Conservation (phyloP, 1,140 invertebrate species). For the Diabrotica virgifera region DNA sequence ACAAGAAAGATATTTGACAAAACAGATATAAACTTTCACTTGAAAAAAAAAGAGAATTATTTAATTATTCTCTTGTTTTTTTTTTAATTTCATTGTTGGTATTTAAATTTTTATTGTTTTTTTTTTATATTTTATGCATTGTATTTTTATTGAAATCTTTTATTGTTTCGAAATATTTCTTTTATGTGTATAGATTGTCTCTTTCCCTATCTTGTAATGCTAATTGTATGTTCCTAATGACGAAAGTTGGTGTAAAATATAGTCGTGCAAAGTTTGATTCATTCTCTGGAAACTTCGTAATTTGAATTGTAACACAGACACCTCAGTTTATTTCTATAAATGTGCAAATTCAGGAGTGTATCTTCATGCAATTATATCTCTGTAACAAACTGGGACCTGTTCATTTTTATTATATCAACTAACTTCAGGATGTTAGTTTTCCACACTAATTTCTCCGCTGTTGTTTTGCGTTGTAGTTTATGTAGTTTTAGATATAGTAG, state of each 20-base stretch:
- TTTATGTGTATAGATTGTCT: too few species aligned
- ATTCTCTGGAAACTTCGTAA: slow-evolving; percentile 41
- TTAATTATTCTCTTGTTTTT: too few species aligned
- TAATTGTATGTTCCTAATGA: slow-evolving; percentile 45
- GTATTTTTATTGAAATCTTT: too few species aligned
- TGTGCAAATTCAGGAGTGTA: slow-evolving; percentile 15
- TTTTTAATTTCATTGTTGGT: too few species aligned
- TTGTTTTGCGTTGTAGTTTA: background rate
- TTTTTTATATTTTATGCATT: too few species aligned
- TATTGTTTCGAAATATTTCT: too few species aligned
- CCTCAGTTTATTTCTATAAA: slow-evolving; percentile 40
- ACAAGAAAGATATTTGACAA: too few species aligned
- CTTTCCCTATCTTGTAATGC: slow-evolving; percentile 12
- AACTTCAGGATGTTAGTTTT: slow-evolving; percentile 2
- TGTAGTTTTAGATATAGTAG: background rate
- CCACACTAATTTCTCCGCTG: background rate
- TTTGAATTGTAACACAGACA: slow-evolving; percentile 43
- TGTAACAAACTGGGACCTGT: slow-evolving; percentile 2
- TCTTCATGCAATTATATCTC: slow-evolving; percentile 15
- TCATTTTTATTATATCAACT: slow-evolving; percentile 3
- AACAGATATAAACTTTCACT: too few species aligned
- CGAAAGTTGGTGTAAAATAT: slow-evolving; percentile 43
- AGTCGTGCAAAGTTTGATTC: slow-evolving; percentile 46
- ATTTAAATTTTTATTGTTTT: too few species aligned
- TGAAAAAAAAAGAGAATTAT: too few species aligned